Evolutionary conservation across 2,797 vertebrate species (phyloP), one percentile per base, ranked within the genome.

Genomic region (Gambusia yucatana): DNA sequence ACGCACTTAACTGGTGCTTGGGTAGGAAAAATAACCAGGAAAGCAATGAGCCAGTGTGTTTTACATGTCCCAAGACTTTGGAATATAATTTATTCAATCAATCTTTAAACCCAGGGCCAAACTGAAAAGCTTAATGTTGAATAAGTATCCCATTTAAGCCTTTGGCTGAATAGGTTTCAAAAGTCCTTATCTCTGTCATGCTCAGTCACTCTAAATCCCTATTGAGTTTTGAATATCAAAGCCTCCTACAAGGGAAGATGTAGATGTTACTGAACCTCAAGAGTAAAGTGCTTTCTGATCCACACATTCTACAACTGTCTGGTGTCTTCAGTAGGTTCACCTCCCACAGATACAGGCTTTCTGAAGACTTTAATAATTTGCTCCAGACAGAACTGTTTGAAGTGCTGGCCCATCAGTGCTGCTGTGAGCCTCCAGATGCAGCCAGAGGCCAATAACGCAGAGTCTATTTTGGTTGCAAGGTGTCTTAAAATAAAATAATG

Each of bases 121-220:
- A 63, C 14, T 63, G 59, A 63, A 63, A 63, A 63, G 61, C 83
- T 85, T 84, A 89, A 86, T 87, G 83, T 90, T 79, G 86, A 81
- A 84, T 88, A 86, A 88, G 81, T 88, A 85, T 86, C 84, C 90
- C 82, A 86, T 89, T 92, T 82, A 86, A 75, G 83, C 89, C 83
- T 3, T 74, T 75, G 86, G 89, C 88, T 85, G 75, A 80, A 83
- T 73, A 77, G 77, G 48, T 88, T 87, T 86, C 80, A 84, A 79
- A 69, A 67, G 75, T 78, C 75, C 77, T 85, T 84, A 86, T 87
- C 87, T 48, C 76, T 50, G 75, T 61, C 73, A 86, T 74, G 72
- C 77, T 81, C 76, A 77, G 82, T 59, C 84, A 75, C 85, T 75
- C 67, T 28, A 79, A 86, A 77, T 85, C 79, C 77, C 80, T 17